Base-by-base conservation (phyloP, 2,888 invertebrate genomes). In the Spodoptera picta region DNA sequence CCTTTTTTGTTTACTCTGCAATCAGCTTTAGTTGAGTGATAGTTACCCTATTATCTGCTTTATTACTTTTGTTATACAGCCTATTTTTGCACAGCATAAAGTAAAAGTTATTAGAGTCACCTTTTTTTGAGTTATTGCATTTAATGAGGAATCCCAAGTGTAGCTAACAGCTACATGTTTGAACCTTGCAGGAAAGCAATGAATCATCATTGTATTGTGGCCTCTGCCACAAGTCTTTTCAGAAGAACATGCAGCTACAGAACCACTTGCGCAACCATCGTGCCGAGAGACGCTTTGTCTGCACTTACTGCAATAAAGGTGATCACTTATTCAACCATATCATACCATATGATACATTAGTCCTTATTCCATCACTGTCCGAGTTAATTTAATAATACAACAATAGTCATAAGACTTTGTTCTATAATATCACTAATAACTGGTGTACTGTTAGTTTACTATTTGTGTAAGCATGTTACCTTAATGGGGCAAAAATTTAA, bases 281-380 rank as follows among this genome's bases (percentile, higher is more conserved):
- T n/a, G 94, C 95, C 1, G 95, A 94, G 87, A 82, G 95, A 66
- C 91, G 94, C 55, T 95, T 94, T 76, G 90, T 94, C 51, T 95
- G 95, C 88, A 93, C 93, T 11, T 95, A 94, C 83, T 95, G 95
- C 85, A 91, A 92, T 80, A 95, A 95, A 92, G 95, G 95, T 94
- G 69, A 60, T 70, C 23, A 58, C 41, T 23, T 9, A 36, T 48
- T 23, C 1, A 36, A 36, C 11, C n/a, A 45, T 27, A 27, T 14
- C 10, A 11, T 27, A 10, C n/a, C 44, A 50, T 3, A 45, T 10
- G 14, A 49, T 19, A 19, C 19, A 19, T 19, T 19, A 2, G 19
- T 1, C 2, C 19, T 2, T 46, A 51, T 86, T 79, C 2, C 87
- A 95, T 95, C 93, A 1, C 95, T 95, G 75, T 94, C 95, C 31